Conservation (phyloP, 1,140 invertebrate species). For the fruit fly (Drosophila melanogaster) region DNA sequence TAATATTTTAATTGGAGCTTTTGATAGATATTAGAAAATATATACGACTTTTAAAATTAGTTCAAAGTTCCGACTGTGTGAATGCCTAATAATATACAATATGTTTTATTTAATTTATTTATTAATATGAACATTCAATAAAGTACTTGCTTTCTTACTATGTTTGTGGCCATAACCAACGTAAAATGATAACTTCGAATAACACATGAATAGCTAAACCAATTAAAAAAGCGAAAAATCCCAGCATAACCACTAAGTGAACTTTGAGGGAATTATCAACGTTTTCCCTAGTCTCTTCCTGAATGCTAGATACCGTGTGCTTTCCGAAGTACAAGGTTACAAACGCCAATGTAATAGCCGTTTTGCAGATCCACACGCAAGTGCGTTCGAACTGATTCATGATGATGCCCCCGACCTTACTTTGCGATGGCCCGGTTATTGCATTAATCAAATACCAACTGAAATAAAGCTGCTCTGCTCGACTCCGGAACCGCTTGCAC, state of each 20-base stretch:
- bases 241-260: background rate
- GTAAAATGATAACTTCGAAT: constrained; percentile 26
- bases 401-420: background rate
- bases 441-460: constrained; percentile 27
- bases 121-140: background rate
- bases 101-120: no score
- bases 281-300: background rate
- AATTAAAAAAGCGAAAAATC: background rate
- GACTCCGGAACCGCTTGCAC: constrained; percentile 5
- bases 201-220: constrained; percentile 12
- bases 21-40: no score
- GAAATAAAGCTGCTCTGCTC: constrained; percentile 1
- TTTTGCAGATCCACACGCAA: constrained; percentile 26
- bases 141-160: no score
- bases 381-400: constrained; percentile 33
- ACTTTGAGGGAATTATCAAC: background rate
- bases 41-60: no score
- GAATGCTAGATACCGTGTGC: background rate
- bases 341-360: constrained; percentile 8
- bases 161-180: background rate
- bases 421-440: constrained; percentile 32
- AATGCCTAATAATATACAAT: no score
- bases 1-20: no score
- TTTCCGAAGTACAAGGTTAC: constrained; percentile 4
- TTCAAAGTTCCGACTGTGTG: no score